These are phyloP conservation scores for Geopemphigus sp. DNA, from an alignment of 1,140 invertebrate species.

Conservation along the genomic window DNA sequence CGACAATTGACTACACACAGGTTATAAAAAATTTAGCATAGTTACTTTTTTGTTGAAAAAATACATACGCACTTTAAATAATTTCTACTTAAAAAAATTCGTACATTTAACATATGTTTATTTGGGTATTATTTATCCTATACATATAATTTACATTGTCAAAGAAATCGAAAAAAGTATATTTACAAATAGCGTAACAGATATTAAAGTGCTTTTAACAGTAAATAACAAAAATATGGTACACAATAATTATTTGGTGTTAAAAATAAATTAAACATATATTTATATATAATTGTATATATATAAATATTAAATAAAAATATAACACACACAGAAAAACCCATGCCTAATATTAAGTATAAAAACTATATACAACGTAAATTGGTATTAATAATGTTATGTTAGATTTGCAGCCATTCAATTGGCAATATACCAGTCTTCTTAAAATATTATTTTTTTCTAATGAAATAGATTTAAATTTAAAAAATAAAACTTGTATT, in stretches of 20 bases:
- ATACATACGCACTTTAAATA: conserved; percentile 26
- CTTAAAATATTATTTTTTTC: conserved; percentile 2
- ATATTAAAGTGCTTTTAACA: conserved; percentile 47
- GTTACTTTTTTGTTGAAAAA: conserved; percentile 34
- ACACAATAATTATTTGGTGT: conserved; percentile 43
- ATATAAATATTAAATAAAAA: conserved; percentile 29
- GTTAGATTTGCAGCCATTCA: neutral
- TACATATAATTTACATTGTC: conserved; percentile 7
- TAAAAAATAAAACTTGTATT: neutral
- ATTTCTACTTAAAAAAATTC: conserved; percentile 44
- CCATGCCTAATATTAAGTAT: conserved; percentile 30
- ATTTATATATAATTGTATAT: conserved; percentile 1
- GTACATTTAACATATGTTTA: conserved; percentile 11
- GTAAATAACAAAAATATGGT: conserved; percentile 42
- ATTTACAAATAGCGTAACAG: conserved; percentile 47
- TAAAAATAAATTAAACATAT: conserved; percentile 35
- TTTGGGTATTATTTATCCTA: neutral
- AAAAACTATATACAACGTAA: conserved; percentile 27
- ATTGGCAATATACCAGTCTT: conserved; percentile 35
- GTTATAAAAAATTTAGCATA: conserved; percentile 35
- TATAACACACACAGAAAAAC: conserved; percentile 39
- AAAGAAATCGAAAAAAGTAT: neutral
- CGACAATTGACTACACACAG: conserved; percentile 40
- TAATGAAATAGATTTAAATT: neutral
- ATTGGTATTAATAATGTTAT: neutral